Evolutionary conservation across 92 coral and sea anemone species (phyloP), one percentile per base, ranked within the genome.

Genomic region (Zoanthus sansibaricus): DNA sequence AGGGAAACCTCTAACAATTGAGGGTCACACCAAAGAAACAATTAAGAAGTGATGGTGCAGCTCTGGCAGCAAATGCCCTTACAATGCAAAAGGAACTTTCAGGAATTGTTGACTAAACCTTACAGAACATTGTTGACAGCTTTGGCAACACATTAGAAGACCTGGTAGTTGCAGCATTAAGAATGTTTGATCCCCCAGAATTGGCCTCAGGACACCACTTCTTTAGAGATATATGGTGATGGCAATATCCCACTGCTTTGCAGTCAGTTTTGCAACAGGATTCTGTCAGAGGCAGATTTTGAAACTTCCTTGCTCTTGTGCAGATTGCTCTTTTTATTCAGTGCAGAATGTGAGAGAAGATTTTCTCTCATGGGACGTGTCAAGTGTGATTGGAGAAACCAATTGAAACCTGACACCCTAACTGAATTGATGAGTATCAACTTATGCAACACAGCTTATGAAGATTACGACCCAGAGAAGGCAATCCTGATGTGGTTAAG

Each of bases 261-360:
- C 78, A 74, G 49, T 74, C 78, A 17, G 78, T 74, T 74, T 74
- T 74, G 49, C 49, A 25, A 51, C 61, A 74, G 32, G 59, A 74
- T 74, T 47, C 37, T 47, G 58, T 51, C 62, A 20, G 46, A 12
- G 66, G 20, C 42, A 76, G 64, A 76, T 76, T 76, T 58, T 20
- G 47, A 76, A 51, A 52, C 47, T 51, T 76, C 32, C 80, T 76
- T 76, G 42, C 80, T 21, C 47, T 49, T 76, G 80, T 76, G 33
- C 67, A 76, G 44, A 76, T 52, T 76, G 80, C 80, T 52, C 66
- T 76, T 25, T 66, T 76, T 20, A 48, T 76, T 21, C 67, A 83
- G 78, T 54, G 72, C 79, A n/a, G 79, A 83, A 71, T 72, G 87
- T 83, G 72, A 84, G 45, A 83, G 88, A 42, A 56, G 71, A 49